phyloP scores from a whole-genome alignment of 1,140 invertebrate genomes.

The Drosophila rufa region DNA sequence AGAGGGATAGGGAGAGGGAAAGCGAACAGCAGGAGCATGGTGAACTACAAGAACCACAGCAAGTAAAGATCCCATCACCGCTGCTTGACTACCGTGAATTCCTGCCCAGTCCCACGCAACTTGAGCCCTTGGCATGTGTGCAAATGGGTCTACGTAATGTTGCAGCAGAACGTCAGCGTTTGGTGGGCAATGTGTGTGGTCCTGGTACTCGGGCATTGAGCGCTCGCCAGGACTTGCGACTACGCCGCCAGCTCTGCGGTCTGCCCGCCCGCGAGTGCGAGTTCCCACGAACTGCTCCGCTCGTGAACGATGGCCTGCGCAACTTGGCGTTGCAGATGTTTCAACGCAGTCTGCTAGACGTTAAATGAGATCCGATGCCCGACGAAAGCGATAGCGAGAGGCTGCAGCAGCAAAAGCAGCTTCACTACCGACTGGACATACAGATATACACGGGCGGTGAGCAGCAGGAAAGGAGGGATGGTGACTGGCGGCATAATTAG shows the following conservation, averaged over 20 bases:
- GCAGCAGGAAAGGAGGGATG: neutral
- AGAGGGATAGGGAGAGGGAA: slow-evolving; percentile 30
- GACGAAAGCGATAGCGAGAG: slow-evolving; percentile 12
- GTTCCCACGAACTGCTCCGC: slow-evolving; percentile 61
- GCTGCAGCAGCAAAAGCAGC: slow-evolving; percentile 8
- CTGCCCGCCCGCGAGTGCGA: slow-evolving; percentile 87
- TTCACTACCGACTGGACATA: slow-evolving; percentile 53
- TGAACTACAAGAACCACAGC: neutral
- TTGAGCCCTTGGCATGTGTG: slow-evolving; percentile 88
- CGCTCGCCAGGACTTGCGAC: slow-evolving; percentile 88
- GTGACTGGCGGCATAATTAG: slow-evolving; percentile 8
- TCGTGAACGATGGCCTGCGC: slow-evolving; percentile 65
- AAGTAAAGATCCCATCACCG: slow-evolving; percentile 13
- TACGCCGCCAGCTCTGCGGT: slow-evolving; percentile 88
- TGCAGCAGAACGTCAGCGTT: slow-evolving; percentile 78
- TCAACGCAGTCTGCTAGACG: slow-evolving; percentile 63
- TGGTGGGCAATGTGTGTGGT: slow-evolving; percentile 86
- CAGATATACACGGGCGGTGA: slow-evolving; percentile 44
- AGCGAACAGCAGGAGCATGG: slow-evolving; percentile 29
- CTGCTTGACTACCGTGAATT: slow-evolving; percentile 63
- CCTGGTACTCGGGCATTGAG: slow-evolving; percentile 87
- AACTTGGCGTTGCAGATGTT: slow-evolving; percentile 73
- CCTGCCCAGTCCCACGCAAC: slow-evolving; percentile 31
- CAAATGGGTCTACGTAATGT: slow-evolving; percentile 86
- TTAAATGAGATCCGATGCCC: slow-evolving; percentile 68